phyloP scores from a whole-genome alignment of 2,113 vertebrate genomes.

The Eubucco bourcierii region DNA sequence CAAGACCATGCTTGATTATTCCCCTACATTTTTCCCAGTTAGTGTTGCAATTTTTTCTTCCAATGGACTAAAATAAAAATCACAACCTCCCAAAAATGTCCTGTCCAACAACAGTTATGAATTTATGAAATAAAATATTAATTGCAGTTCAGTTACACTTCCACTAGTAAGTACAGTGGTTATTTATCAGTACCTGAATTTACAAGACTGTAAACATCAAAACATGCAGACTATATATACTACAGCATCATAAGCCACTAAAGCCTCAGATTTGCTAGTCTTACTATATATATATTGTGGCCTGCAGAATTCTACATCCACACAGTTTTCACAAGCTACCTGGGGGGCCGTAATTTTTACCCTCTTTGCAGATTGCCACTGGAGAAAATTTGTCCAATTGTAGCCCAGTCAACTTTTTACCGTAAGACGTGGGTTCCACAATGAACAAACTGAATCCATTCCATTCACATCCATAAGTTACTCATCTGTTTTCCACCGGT shows the following conservation, averaged over 20 bases:
- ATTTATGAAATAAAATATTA: not conserved
- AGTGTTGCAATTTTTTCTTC: not conserved
- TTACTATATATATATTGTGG: not conserved
- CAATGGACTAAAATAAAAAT: not conserved
- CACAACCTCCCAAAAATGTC: not conserved
- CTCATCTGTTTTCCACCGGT: not conserved
- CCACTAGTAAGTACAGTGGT: not conserved
- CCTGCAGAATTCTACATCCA: rapidly evolving
- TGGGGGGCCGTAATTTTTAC: not conserved
- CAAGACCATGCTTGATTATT: not conserved
- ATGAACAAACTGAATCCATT: not conserved
- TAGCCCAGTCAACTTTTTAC: not conserved
- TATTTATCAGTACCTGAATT: not conserved
- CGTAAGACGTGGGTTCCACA: not conserved
- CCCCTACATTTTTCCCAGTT: not conserved
- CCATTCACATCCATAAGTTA: not conserved
- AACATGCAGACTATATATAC: not conserved
- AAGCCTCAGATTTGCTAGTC: not conserved
- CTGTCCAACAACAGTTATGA: not conserved
- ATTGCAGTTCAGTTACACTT: not conserved
- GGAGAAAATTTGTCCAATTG: not conserved
- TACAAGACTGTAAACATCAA: not conserved
- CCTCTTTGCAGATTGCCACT: not conserved
- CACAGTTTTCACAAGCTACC: not conserved
- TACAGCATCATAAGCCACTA: not conserved